phyloP scores from a whole-genome alignment of 2,113 vertebrate species.

The Lota lota region DNA sequence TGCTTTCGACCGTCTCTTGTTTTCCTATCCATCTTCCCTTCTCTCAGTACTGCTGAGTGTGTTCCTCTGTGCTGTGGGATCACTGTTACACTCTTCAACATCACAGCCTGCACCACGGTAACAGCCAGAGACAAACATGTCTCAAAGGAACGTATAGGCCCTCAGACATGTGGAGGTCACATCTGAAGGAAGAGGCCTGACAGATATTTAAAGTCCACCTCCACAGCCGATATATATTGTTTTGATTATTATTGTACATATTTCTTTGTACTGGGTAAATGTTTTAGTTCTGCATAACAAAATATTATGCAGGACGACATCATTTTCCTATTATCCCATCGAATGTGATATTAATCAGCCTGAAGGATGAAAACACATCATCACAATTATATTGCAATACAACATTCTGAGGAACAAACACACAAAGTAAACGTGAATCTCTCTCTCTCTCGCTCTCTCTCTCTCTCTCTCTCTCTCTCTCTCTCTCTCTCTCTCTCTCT shows the following conservation, averaged over 20 bases:
- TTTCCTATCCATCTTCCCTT: not conserved
- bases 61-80: slow-evolving; percentile 31
- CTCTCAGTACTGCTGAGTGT: slow-evolving; percentile 7
- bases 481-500: not conserved
- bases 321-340: too few relatives aligned
- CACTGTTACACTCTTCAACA: slow-evolving; percentile 23
- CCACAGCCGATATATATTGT: too few relatives aligned
- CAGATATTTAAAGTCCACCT: not conserved
- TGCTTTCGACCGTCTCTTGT: not conserved
- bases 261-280: too few relatives aligned
- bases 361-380: too few relatives aligned
- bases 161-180: slow-evolving; percentile 7
- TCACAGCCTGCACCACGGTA: slow-evolving; percentile 18
- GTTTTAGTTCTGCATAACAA: too few relatives aligned
- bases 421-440: not conserved
- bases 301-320: too few relatives aligned
- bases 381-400: too few relatives aligned
- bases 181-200: slow-evolving; percentile 18
- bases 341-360: too few relatives aligned
- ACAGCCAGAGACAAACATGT: slow-evolving; percentile 29
- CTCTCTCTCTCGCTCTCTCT: not conserved
- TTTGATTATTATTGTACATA: too few relatives aligned
- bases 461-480: not conserved
- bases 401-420: not conserved
- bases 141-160: slow-evolving; percentile 1